Evolutionary conservation across 2,888 invertebrate species (phyloP).

Genomic region (Oxystoma pomonae): DNA sequence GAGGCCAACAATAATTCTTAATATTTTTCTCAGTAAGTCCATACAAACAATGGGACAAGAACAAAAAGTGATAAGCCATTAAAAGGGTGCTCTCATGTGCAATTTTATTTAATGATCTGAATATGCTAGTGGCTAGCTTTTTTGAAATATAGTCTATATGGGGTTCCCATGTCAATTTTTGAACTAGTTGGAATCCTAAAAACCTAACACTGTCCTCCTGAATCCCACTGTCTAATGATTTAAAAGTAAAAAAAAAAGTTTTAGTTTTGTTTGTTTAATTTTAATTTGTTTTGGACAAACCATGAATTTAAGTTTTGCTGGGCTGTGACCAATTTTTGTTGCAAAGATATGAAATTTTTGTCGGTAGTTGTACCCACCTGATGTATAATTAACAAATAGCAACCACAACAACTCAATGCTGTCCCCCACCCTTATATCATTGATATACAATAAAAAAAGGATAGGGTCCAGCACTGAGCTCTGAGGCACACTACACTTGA

Average conservation of each 20-base stretch:
- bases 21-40: too few species aligned
- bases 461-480: background rate
- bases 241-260: background rate
- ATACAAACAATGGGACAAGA: too few species aligned
- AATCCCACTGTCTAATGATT: background rate
- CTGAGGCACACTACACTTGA: background rate
- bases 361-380: background rate
- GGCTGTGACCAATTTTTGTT: background rate
- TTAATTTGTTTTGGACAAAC: background rate
- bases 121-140: too few species aligned
- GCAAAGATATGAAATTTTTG: background rate
- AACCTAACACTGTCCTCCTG: background rate
- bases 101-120: too few species aligned
- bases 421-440: background rate
- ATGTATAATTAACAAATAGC: background rate
- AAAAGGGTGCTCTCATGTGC: too few species aligned
- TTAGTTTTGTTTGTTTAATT: too few species aligned
- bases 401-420: background rate
- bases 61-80: too few species aligned
- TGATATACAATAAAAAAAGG: background rate
- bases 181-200: background rate
- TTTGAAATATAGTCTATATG: too few species aligned
- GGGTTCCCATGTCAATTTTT: background rate
- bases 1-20: too few species aligned
- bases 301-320: background rate